Percentiles rank a stretch among this genome's conserved stretches.
These are phyloP conservation scores for Anaspis maculata DNA, from an alignment of 2,888 invertebrate genomes.

Conservation along the genomic window DNA sequence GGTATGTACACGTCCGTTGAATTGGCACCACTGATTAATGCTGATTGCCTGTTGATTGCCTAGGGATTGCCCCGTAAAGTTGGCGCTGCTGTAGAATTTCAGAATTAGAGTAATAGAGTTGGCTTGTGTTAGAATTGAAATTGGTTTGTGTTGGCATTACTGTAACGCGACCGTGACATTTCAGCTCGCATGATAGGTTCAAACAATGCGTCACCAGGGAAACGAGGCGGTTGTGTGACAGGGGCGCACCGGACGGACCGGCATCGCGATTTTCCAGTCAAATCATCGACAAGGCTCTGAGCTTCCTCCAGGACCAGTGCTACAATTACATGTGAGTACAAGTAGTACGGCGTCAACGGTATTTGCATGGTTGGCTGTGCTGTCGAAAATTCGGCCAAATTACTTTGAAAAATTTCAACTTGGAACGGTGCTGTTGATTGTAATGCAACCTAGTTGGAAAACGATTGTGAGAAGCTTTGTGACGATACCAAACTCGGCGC, in stretches of 20 bases:
- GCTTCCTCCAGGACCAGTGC: slow-evolving; percentile 52
- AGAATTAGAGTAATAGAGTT: no score
- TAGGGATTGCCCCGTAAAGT: not conserved
- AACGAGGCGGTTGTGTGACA: slow-evolving; percentile 46
- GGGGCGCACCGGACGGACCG: slow-evolving; percentile 41
- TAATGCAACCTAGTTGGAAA: no score
- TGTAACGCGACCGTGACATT: slow-evolving; percentile 14
- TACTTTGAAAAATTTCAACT: no score
- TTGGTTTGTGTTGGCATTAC: no score
- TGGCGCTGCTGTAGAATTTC: no score
- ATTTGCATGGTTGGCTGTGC: not conserved
- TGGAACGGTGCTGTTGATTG: no score
- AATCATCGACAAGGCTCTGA: slow-evolving; percentile 51
- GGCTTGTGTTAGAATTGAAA: no score
- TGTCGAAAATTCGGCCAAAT: no score
- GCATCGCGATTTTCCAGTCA: slow-evolving; percentile 48
- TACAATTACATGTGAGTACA: slow-evolving; percentile 49
- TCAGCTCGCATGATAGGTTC: slow-evolving; percentile 51
- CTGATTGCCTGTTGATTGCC: no score
- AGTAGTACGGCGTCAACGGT: slow-evolving; percentile 2
- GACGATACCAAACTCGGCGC: no score
- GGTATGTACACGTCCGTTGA: slow-evolving; percentile 37
- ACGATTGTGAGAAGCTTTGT: no score
- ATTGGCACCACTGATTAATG: not conserved
- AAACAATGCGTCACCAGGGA: slow-evolving; percentile 50